These are phyloP conservation scores for Geopemphigus sp. DNA, from an alignment of 1,140 invertebrate genomes.

Conservation along the genomic window DNA sequence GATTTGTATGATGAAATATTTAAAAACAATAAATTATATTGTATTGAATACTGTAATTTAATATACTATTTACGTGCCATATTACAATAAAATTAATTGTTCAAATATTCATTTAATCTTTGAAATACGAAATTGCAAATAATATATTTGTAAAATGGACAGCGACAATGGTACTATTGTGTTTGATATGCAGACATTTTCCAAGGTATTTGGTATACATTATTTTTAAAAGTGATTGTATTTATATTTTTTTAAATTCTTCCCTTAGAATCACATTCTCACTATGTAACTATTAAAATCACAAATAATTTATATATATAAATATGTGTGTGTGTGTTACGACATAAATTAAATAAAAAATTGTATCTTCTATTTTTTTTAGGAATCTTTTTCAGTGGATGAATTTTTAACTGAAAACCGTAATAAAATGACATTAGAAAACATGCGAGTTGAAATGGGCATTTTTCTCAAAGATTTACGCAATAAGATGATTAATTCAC, in stretches of 20 bases:
- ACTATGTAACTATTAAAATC: not conserved
- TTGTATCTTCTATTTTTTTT: too few relatives aligned
- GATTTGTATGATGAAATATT: too few relatives aligned
- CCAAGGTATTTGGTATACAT: not conserved
- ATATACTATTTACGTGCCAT: too few relatives aligned
- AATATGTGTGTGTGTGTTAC: too few relatives aligned
- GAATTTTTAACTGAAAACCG: slow-evolving; percentile 45
- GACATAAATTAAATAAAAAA: too few relatives aligned
- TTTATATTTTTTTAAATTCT: not conserved
- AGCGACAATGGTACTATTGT: not conserved
- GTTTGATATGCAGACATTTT: slow-evolving; percentile 38
- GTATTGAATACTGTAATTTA: too few relatives aligned
- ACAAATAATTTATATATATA: too few relatives aligned
- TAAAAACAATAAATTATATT: too few relatives aligned
- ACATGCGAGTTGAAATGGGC: slow-evolving; percentile 43
- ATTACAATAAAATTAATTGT: too few relatives aligned
- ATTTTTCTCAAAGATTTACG: slow-evolving; percentile 41
- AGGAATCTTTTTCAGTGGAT: slow-evolving; percentile 44
- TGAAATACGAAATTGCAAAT: not conserved
- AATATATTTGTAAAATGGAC: slow-evolving; percentile 7
- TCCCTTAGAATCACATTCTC: not conserved
- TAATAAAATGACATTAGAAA: slow-evolving; percentile 48
- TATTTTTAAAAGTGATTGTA: too few relatives aligned
- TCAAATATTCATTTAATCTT: not conserved
- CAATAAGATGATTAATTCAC: slow-evolving; percentile 40